phyloP scores from a whole-genome alignment of 2,888 invertebrate species.

The Selenia dentaria region DNA sequence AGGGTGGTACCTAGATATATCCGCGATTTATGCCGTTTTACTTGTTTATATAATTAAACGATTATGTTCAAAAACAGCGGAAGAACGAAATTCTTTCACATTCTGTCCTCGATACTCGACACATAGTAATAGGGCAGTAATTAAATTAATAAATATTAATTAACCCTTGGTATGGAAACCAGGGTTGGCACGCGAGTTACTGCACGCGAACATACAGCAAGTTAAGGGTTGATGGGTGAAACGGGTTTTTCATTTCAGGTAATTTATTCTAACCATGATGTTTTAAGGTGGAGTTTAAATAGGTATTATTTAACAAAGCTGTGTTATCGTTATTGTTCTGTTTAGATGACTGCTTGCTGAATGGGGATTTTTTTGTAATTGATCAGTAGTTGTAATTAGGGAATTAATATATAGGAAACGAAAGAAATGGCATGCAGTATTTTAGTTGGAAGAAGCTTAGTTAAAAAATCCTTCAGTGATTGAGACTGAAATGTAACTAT shows the following conservation, averaged over 20 bases:
- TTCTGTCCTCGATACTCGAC: conserved; percentile 32
- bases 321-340: conserved; percentile 1
- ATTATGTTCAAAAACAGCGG: too few species aligned
- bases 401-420: too few species aligned
- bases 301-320: conserved; percentile 1
- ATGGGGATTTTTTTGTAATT: too few species aligned
- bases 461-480: too few species aligned
- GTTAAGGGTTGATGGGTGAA: conserved; percentile 26
- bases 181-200: conserved; percentile 45
- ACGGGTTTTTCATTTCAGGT: conserved; percentile 32
- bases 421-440: too few species aligned
- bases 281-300: conserved; percentile 19
- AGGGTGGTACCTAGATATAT: too few species aligned
- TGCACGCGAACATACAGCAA: conserved; percentile 41
- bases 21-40: too few species aligned
- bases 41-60: too few species aligned
- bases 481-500: too few species aligned
- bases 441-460: too few species aligned
- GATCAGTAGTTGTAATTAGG: too few species aligned
- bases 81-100: conserved; percentile 21
- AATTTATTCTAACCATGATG: conserved; percentile 25
- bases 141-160: conserved; percentile 76
- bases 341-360: background rate
- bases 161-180: conserved; percentile 46
- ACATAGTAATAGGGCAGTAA: conserved; percentile 52